A percentile compares a stretch with the other conserved stretches of the same genome.
Evolutionary conservation across 2,797 vertebrate genomes (phyloP).

Genomic region (Urocyon cinereoargenteus): DNA sequence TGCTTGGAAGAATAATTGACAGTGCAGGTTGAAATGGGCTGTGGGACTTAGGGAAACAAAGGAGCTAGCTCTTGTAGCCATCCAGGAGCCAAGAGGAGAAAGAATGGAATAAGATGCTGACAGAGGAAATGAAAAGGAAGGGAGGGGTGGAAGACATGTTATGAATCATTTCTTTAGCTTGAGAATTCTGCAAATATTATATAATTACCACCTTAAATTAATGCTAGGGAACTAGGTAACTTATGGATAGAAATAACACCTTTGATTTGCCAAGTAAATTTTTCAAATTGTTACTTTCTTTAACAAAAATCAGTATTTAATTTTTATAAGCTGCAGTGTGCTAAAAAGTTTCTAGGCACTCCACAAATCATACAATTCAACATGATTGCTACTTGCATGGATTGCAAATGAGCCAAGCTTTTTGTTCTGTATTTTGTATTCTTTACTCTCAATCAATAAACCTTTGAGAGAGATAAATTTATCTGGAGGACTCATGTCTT

Average conservation of each 20-base stretch:
- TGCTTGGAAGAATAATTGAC: not conserved
- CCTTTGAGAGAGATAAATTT: constrained; percentile 17
- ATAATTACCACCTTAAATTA: not conserved
- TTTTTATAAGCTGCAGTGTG: not conserved
- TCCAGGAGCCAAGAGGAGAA: not conserved
- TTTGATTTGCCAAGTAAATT: constrained; percentile 14
- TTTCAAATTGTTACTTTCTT: constrained; percentile 14
- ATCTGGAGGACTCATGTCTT: constrained; percentile 22
- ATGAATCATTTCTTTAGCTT: not conserved
- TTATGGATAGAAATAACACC: not conserved
- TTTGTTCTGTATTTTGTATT: constrained; percentile 37
- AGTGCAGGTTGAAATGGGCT: not conserved
- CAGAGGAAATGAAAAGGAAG: not conserved
- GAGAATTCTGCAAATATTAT: constrained; percentile 7
- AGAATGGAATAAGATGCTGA: not conserved
- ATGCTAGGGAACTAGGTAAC: not conserved
- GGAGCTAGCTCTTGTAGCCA: not conserved
- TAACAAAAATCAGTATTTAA: not conserved
- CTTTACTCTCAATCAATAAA: not conserved
- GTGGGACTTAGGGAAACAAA: not conserved
- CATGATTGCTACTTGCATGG: not conserved
- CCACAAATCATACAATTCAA: not conserved
- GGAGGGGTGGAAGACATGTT: not conserved
- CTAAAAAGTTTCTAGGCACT: not conserved
- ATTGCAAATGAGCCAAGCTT: not conserved